Percentiles rank a stretch among this genome's conserved stretches.
Conservation (phyloP, 2,113 vertebrate genomes). For the Promerops cafer region DNA sequence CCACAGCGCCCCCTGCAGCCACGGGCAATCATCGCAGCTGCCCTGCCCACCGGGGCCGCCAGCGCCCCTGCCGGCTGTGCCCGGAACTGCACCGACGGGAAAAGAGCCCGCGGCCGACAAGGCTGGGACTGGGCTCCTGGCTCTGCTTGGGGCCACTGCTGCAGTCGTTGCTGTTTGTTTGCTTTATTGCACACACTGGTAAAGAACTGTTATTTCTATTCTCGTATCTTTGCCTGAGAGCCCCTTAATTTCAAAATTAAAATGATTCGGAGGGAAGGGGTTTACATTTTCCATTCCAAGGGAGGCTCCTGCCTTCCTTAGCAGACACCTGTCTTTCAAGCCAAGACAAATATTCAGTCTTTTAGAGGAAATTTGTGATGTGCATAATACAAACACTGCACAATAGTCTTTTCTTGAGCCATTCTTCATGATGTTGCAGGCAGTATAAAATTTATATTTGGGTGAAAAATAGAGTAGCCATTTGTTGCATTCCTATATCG, state of each 20-base stretch:
- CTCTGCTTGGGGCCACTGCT: not conserved
- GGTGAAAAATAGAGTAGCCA: not conserved
- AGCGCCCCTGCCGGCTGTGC: not conserved
- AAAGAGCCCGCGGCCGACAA: accelerated
- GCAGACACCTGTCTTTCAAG: not conserved
- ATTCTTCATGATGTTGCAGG: not conserved
- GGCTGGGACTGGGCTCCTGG: not conserved
- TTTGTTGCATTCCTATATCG: not conserved
- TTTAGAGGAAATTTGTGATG: not conserved
- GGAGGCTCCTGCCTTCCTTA: not conserved
- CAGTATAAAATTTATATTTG: not conserved
- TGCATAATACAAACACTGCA: not conserved
- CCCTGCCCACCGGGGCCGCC: not conserved
- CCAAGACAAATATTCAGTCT: not conserved
- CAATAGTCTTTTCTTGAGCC: not conserved
- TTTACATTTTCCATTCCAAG: not conserved
- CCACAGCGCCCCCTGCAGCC: not conserved
- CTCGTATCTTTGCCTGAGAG: not conserved
- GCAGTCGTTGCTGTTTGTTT: not conserved
- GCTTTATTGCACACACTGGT: not conserved
- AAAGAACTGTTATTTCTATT: not conserved
- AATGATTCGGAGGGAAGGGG: not conserved
- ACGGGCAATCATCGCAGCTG: not conserved
- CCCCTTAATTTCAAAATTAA: not conserved
- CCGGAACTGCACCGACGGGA: not conserved